Evolutionary conservation across 2,888 invertebrate genomes (phyloP), one percentile per base, ranked within the genome.

Genomic region (Eupithecia centaureata): DNA sequence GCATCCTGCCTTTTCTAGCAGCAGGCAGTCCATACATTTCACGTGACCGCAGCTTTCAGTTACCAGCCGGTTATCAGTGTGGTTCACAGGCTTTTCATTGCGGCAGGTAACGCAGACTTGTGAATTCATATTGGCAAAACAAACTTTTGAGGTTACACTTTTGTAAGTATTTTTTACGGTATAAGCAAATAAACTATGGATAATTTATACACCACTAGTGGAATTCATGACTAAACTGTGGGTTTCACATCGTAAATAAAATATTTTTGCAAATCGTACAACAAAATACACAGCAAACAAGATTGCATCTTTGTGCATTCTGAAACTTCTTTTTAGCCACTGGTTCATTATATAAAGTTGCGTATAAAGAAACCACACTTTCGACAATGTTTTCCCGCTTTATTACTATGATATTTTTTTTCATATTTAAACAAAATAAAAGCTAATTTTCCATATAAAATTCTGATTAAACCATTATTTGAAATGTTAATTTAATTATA

Each of bases 11-110:
- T 94, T 95, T 81, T 97, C 96, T 25, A 93, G 89, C 35, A 96
- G 82, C 54, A 97, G 89, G 82, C 97, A 97, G 73, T 94, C 88
- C 77, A 96, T 95, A 85, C 96, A 97, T 87, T 97, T 97, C 65
- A 93, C 93, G 83, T 97, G 96, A 3, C 96, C 97, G 85, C 97
- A 97, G 60, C 93, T 94, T 82, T 97, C 97, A 61, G 95, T 95
- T 18, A 97, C 95, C 64, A 96, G 87, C 63, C 96, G 92, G 78
- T 95, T 95, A 67, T 92, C 87, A 7, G 95, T 94, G 54, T 87
- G 85, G 77, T 94, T 94, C 42, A 94, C 90, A 65, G 88, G 79
- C 77, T 94, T 94, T 67, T 93, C 90, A 81, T 94, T 94, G 56
- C 88, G 89, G 81, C 96, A 96, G 82, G 94, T 95, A 47, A 95